phyloP scores from a whole-genome alignment of 2,888 invertebrate species.

The Actias luna region DNA sequence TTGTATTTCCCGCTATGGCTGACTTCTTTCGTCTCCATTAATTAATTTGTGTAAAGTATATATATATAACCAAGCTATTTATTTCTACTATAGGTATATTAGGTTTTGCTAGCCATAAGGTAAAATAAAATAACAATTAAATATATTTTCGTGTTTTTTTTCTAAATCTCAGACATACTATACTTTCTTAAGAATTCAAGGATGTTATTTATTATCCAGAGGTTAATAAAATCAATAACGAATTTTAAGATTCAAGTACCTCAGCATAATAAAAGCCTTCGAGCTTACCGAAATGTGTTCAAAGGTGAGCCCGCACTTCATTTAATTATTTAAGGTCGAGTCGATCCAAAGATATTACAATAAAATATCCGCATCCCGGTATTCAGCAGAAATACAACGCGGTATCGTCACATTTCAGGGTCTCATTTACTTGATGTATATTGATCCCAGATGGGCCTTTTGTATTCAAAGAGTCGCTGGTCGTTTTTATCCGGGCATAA shows the following conservation, averaged over 20 bases:
- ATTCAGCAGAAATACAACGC: slow-evolving; percentile 28
- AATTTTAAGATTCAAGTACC: background rate
- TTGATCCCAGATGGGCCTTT: slow-evolving; percentile 50
- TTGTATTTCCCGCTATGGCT: too few species aligned
- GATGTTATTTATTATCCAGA: background rate
- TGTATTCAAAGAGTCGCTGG: slow-evolving; percentile 47
- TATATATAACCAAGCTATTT: too few species aligned
- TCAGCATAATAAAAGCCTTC: slow-evolving; percentile 16
- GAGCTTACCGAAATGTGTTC: slow-evolving; percentile 2
- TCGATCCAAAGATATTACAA: slow-evolving; percentile 24
- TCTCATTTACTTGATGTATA: slow-evolving; percentile 60
- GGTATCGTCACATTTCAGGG: slow-evolving; percentile 32
- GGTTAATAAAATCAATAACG: background rate
- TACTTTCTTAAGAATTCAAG: background rate
- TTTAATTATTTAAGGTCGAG: slow-evolving; percentile 22
- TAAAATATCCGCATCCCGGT: slow-evolving; percentile 25
- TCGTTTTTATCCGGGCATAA: slow-evolving; percentile 40
- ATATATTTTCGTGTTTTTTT: too few species aligned
- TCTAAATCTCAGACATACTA: background rate
- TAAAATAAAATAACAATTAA: too few species aligned
- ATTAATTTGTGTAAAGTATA: too few species aligned
- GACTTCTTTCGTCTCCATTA: too few species aligned
- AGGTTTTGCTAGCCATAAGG: too few species aligned
- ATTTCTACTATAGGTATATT: too few species aligned
- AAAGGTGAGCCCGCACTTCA: slow-evolving; percentile 20